These are phyloP conservation scores for Chouioia cunea DNA, from an alignment of 2,888 invertebrate species.

Conservation along the genomic window DNA sequence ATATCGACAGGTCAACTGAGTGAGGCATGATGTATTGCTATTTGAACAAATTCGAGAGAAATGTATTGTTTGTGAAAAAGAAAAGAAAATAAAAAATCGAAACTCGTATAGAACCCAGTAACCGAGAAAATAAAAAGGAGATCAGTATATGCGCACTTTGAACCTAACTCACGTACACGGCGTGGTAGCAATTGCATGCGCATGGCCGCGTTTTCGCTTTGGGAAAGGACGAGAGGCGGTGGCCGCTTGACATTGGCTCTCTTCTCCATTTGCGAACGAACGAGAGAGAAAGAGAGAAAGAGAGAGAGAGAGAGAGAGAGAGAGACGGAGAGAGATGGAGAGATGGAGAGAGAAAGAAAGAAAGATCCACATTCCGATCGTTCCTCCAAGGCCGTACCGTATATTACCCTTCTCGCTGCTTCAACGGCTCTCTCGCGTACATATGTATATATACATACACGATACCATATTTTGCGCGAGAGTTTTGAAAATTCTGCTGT, in stretches of 20 bases:
- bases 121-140: conserved; percentile 9
- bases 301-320: background rate
- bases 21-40: no score
- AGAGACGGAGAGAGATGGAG: no score
- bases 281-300: background rate
- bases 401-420: conserved; percentile 6
- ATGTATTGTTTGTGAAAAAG: no score
- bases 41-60: no score
- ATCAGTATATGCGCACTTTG: background rate
- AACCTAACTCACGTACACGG: background rate
- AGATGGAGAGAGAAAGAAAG: background rate
- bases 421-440: no score
- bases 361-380: conserved; percentile 42
- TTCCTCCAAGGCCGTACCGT: conserved; percentile 38
- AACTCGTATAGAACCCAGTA: background rate
- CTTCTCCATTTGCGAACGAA: background rate
- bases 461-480: no score
- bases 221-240: conserved; percentile 16
- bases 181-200: background rate
- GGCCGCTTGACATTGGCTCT: conserved; percentile 36
- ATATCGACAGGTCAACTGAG: no score
- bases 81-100: no score
- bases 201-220: background rate
- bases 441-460: no score
- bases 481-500: no score